Conservation (phyloP, 1,140 invertebrate species). For the Drosophila varians region DNA sequence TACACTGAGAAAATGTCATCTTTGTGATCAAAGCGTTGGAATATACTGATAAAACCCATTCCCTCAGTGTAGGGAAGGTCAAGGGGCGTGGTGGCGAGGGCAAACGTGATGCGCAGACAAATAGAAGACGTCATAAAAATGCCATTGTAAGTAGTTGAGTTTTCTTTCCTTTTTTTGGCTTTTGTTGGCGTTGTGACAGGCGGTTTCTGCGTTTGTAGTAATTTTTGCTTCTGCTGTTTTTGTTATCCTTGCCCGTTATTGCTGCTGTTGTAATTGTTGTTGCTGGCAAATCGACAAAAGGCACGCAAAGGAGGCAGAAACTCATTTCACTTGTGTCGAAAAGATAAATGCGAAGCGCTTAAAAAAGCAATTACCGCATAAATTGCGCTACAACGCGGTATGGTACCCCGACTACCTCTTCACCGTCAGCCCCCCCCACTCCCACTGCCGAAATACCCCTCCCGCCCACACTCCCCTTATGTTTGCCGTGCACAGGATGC, state of each 20-base stretch:
- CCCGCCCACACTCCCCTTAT: background rate
- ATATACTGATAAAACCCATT: background rate
- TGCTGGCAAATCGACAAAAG: constrained; percentile 61
- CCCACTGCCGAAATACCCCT: constrained; percentile 16
- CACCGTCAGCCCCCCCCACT: constrained; percentile 18
- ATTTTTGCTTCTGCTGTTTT: constrained; percentile 38
- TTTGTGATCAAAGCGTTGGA: too few species aligned
- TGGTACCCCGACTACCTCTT: background rate
- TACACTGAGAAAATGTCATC: background rate
- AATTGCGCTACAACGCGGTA: constrained; percentile 68
- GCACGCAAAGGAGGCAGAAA: constrained; percentile 63
- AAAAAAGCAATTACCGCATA: constrained; percentile 83
- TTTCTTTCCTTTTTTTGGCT: constrained; percentile 33
- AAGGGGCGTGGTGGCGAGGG: constrained; percentile 3
- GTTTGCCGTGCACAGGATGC: constrained; percentile 51
- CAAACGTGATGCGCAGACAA: constrained; percentile 37
- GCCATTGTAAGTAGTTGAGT: constrained; percentile 77
- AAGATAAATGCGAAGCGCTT: constrained; percentile 82
- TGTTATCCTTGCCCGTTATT: constrained; percentile 35
- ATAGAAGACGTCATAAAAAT: constrained; percentile 79
- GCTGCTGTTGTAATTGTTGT: constrained; percentile 35
- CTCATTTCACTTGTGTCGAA: constrained; percentile 79
- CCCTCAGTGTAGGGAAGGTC: constrained; percentile 5
- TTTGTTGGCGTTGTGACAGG: constrained; percentile 63
- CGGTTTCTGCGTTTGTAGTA: constrained; percentile 30